Conservation (phyloP, 2,888 invertebrate genomes). For the Drosophila recens region DNA sequence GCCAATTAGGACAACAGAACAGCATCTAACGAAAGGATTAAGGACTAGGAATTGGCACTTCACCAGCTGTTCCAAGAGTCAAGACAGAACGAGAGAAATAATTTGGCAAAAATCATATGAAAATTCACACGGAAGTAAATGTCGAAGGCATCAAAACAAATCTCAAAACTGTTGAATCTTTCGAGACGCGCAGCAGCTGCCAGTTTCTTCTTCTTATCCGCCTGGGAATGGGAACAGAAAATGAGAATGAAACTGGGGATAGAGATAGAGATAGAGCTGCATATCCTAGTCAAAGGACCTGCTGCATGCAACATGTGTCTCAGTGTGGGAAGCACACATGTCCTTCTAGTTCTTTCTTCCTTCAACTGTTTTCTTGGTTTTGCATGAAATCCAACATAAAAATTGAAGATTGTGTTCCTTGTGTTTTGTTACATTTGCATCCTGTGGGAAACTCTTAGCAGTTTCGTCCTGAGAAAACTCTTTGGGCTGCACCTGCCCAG, state of each 20-base stretch:
- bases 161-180: slow-evolving; percentile 32
- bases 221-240: slow-evolving; percentile 38
- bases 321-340: slow-evolving; percentile 59
- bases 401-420: slow-evolving; percentile 28
- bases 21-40: slow-evolving; percentile 75
- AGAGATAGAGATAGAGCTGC: slow-evolving; percentile 6
- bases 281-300: slow-evolving; percentile 51
- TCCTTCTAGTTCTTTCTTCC: slow-evolving; percentile 12
- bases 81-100: background rate
- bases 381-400: slow-evolving; percentile 63
- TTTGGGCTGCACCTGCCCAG: slow-evolving; percentile 32
- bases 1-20: slow-evolving; percentile 57
- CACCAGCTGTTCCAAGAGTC: slow-evolving; percentile 48
- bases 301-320: slow-evolving; percentile 35
- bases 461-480: slow-evolving; percentile 34
- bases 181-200: slow-evolving; percentile 38
- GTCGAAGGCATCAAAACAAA: slow-evolving; percentile 39
- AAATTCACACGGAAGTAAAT: slow-evolving; percentile 60
- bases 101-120: slow-evolving; percentile 37
- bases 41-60: slow-evolving; percentile 43
- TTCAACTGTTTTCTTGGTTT: slow-evolving; percentile 46
- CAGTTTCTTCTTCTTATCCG: slow-evolving; percentile 14
- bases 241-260: background rate
- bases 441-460: slow-evolving; percentile 47
- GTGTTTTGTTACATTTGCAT: slow-evolving; percentile 63